phyloP scores from a whole-genome alignment of 2,113 vertebrate genomes.

The Rhea pennata region DNA sequence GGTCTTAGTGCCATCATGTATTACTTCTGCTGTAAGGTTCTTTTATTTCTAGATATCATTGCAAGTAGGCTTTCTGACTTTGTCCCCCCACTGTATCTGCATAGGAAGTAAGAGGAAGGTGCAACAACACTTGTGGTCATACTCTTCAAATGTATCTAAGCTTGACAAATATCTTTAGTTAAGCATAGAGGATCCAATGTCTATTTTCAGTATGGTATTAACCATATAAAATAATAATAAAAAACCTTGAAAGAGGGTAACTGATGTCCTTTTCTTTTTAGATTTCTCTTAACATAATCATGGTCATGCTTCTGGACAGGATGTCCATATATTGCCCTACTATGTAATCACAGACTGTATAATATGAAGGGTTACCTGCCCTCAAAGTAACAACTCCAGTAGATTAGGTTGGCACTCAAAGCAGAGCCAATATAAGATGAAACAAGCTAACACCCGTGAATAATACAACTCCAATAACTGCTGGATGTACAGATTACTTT shows the following conservation, averaged over 20 bases:
- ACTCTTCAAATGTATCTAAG: background rate
- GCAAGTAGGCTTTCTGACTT: background rate
- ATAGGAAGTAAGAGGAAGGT: background rate
- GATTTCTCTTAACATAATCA: rapidly evolving
- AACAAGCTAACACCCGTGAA: background rate
- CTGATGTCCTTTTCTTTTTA: background rate
- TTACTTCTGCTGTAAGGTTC: background rate
- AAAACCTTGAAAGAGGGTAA: background rate
- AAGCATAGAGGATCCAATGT: rapidly evolving
- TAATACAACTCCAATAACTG: constrained; percentile 6
- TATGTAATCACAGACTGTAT: background rate
- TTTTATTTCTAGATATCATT: background rate
- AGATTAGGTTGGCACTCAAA: background rate
- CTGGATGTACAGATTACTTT: constrained; percentile 3
- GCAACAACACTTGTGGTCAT: background rate
- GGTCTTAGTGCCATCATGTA: background rate
- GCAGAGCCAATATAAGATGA: background rate
- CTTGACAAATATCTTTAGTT: background rate
- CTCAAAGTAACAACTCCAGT: background rate
- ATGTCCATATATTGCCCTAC: background rate
- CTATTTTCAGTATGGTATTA: background rate
- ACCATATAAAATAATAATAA: background rate
- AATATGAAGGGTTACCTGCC: background rate
- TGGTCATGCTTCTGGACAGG: background rate
- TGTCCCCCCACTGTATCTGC: background rate